Conservation (phyloP, 2,888 invertebrate species). For the Limnephilus lunatus region DNA sequence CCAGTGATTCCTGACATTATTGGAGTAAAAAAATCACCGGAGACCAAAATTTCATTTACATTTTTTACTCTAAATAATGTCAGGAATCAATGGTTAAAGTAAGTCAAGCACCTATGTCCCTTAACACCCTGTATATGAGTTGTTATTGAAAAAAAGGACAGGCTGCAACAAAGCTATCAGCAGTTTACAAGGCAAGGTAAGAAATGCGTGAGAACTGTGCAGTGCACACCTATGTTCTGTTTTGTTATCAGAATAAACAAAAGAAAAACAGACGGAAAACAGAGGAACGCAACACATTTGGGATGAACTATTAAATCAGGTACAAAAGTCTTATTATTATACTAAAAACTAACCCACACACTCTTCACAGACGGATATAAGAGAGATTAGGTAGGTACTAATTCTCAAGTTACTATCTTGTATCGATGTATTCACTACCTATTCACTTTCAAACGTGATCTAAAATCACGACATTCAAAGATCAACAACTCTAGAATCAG, state of each 20-base stretch:
- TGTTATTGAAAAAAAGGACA: too few relatives aligned
- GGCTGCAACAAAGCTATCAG: not conserved
- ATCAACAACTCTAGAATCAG: not conserved
- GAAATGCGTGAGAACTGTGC: conserved; percentile 36
- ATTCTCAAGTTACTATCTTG: not conserved
- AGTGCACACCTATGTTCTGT: conserved; percentile 1
- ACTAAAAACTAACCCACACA: not conserved
- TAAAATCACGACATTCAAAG: not conserved
- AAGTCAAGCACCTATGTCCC: too few relatives aligned
- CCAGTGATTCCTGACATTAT: too few relatives aligned
- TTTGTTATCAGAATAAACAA: conserved; percentile 39
- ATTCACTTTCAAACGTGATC: not conserved
- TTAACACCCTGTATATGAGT: too few relatives aligned
- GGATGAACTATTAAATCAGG: not conserved
- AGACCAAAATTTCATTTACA: too few relatives aligned
- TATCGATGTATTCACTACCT: not conserved
- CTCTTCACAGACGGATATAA: too few relatives aligned
- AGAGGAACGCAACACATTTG: conserved; percentile 6
- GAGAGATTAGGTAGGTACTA: too few relatives aligned
- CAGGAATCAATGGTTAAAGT: too few relatives aligned
- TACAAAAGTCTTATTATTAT: not conserved
- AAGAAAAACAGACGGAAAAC: conserved; percentile 23
- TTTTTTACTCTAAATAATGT: too few relatives aligned
- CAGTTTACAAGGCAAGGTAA: not conserved
- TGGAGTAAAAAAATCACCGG: too few relatives aligned